These are phyloP conservation scores for Hirundo rustica DNA, from an alignment of 2,797 vertebrate species.

Conservation along the genomic window DNA sequence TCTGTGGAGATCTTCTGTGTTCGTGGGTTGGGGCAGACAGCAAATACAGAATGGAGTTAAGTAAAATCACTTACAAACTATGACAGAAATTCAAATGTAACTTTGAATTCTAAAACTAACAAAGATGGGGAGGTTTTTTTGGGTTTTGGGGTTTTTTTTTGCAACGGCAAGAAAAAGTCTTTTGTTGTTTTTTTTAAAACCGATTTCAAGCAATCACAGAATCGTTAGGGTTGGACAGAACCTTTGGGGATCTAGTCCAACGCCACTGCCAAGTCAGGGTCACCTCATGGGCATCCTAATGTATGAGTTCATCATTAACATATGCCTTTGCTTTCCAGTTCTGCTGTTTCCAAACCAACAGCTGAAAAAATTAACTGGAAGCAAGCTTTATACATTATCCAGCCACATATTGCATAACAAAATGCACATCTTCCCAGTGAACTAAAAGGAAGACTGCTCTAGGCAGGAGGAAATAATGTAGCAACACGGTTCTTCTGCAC, in stretches of 20 bases:
- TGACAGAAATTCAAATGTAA: not conserved
- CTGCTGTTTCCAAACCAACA: not conserved
- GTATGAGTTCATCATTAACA: not conserved
- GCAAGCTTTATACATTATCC: not conserved
- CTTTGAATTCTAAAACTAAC: not conserved
- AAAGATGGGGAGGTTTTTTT: not conserved
- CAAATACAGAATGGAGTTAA: not conserved
- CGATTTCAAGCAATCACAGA: not conserved
- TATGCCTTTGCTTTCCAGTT: not conserved
- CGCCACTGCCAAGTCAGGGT: not conserved
- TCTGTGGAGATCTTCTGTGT: not conserved
- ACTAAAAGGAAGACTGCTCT: not conserved
- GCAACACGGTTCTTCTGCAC: accelerated
- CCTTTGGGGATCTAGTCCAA: not conserved
- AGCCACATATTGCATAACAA: not conserved
- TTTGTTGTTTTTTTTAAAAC: not conserved
- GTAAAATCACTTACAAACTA: not conserved
- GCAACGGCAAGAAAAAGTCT: not conserved
- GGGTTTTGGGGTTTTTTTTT: not conserved
- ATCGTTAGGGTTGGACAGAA: not conserved
- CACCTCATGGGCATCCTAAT: not conserved
- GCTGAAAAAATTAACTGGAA: not conserved
- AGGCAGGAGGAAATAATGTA: not conserved
- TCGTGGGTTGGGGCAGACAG: not conserved
- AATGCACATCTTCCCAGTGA: not conserved